Evolutionary conservation across 2,888 invertebrate species (phyloP).

Genomic region (Luffia ferchaultella): DNA sequence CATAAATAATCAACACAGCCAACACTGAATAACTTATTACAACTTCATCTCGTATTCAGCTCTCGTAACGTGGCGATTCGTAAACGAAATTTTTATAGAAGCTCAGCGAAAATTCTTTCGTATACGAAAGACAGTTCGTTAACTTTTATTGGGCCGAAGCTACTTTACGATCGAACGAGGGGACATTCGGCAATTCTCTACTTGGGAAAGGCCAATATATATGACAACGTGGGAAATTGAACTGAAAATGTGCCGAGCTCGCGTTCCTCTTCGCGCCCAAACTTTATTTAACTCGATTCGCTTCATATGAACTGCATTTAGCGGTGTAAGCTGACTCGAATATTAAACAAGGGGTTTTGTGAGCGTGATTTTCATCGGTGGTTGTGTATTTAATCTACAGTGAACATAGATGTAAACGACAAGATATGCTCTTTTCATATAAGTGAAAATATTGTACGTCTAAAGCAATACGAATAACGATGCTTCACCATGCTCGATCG

Average conservation of each 20-base stretch:
- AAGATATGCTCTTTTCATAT: too few relatives aligned
- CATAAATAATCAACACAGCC: not conserved
- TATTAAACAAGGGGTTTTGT: too few relatives aligned
- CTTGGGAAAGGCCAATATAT: conserved; percentile 43
- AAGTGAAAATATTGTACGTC: too few relatives aligned
- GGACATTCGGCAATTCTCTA: conserved; percentile 26
- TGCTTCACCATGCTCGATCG: too few relatives aligned
- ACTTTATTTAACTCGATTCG: not conserved
- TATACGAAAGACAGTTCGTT: conserved; percentile 15
- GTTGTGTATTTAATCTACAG: too few relatives aligned
- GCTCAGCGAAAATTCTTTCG: not conserved
- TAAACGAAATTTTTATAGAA: not conserved
- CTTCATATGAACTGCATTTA: not conserved
- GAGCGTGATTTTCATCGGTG: too few relatives aligned
- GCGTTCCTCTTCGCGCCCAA: conserved; percentile 2
- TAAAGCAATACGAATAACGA: too few relatives aligned
- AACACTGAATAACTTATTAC: not conserved
- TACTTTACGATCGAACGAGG: conserved; percentile 19
- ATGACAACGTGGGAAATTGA: conserved; percentile 51
- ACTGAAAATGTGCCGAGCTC: conserved; percentile 35
- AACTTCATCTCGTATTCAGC: not conserved
- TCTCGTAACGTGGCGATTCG: not conserved
- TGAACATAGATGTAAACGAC: too few relatives aligned
- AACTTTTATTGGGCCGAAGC: conserved; percentile 16
- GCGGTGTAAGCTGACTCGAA: not conserved